Evolutionary conservation across 2,113 vertebrate species (phyloP).

Genomic region (Sula dactylatra): DNA sequence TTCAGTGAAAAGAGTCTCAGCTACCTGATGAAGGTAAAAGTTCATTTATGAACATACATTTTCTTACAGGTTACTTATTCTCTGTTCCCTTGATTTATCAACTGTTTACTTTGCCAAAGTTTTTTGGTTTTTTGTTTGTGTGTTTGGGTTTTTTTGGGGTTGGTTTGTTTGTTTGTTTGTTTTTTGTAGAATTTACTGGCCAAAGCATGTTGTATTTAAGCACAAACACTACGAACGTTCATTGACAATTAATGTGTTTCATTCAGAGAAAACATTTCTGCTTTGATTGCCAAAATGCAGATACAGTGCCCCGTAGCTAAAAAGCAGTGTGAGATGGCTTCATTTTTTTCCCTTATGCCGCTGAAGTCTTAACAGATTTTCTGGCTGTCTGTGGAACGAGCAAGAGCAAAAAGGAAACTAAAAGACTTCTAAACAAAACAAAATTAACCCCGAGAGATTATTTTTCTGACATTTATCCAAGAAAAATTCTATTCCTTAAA

Average conservation of each 20-base stretch:
- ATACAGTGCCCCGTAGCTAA: neutral
- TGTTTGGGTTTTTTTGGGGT: too few relatives aligned
- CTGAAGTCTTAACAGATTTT: neutral
- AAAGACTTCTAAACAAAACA: neutral
- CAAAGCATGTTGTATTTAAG: neutral
- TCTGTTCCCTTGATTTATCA: neutral
- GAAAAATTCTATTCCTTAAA: neutral
- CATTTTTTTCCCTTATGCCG: neutral
- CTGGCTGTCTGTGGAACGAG: neutral
- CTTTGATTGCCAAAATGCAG: neutral
- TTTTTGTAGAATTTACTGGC: neutral
- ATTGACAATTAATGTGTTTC: neutral
- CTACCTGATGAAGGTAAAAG: constrained; percentile 89
- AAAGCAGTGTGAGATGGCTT: neutral
- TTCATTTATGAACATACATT: neutral
- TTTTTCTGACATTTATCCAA: neutral
- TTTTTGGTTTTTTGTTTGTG: neutral
- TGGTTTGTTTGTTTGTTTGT: too few relatives aligned
- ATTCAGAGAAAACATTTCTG: neutral
- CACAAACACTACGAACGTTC: neutral
- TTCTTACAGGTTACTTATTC: neutral
- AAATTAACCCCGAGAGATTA: neutral
- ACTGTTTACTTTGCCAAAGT: neutral
- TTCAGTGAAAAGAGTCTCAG: constrained; percentile 91
- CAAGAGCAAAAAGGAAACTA: neutral